These are phyloP conservation scores for Trididemnum clinides DNA, from an alignment of 23 tunicate genomes.

Conservation along the genomic window DNA sequence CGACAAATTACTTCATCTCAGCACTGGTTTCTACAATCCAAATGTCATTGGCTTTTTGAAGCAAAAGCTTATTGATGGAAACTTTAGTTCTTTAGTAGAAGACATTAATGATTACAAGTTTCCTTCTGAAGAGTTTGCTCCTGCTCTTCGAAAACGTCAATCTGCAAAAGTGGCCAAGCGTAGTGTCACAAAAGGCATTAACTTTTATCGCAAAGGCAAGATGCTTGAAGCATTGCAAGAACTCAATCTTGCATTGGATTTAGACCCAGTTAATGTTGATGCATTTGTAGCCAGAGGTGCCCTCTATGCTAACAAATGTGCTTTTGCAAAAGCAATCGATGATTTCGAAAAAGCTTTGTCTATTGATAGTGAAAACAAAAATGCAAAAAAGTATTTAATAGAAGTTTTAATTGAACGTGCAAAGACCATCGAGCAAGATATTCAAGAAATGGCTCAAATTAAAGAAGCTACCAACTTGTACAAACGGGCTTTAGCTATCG, in stretches of 20 bases:
- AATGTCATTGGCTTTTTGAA: constrained; percentile 45
- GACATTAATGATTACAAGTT: constrained; percentile 20
- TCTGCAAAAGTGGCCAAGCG: constrained; percentile 63
- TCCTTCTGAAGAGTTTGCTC: constrained; percentile 60
- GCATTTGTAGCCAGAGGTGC: constrained; percentile 98
- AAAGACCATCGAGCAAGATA: constrained; percentile 57
- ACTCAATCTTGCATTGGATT: constrained; percentile 78
- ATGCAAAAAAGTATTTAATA: constrained; percentile 83
- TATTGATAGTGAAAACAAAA: constrained; percentile 64
- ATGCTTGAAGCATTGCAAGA: constrained; percentile 80
- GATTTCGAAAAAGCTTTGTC: constrained; percentile 82
- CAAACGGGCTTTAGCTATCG: constrained; percentile 52
- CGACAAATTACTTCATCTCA: constrained; percentile 43
- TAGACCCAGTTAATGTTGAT: constrained; percentile 85
- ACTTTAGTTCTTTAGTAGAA: constrained; percentile 29
- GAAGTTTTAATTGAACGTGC: constrained; percentile 82
- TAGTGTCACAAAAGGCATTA: constrained; percentile 75
- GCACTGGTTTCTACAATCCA: constrained; percentile 85
- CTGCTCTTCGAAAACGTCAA: constrained; percentile 63
- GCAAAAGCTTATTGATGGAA: constrained; percentile 3
- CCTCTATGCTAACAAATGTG: constrained; percentile 73
- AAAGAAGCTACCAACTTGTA: constrained; percentile 63
- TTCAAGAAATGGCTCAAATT: constrained; percentile 50
- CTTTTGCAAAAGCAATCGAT: constrained; percentile 69
- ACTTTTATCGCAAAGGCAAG: constrained; percentile 54